Base-by-base conservation (phyloP, 2,888 invertebrate species). In the Drosophila cracens region DNA sequence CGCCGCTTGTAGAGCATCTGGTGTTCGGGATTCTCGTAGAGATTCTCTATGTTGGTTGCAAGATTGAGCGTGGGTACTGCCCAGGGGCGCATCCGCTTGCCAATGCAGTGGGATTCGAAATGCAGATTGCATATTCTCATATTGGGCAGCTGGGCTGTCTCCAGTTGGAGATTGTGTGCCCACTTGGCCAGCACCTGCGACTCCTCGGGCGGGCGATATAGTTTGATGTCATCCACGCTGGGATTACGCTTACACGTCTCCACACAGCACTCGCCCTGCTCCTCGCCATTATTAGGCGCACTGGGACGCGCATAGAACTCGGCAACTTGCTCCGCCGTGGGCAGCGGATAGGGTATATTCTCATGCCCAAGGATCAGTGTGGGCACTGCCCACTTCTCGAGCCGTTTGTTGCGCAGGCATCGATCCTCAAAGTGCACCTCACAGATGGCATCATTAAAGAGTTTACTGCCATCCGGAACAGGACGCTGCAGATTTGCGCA, bases 401-500 rank as follows among this genome's bases (percentile, higher is more conserved):
- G 71, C 11, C 91, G 86, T 52, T 92, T 92, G 57, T 90, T 92
- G 21, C 92, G 90, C 71, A 92, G 66, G 40, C 91, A 92, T 2
- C 91, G 87, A 27, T 91, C 91, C 63, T 91, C 91, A 27, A 92
- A 92, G 62, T 92, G 91, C 21, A 90, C 82, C 70, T 92, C 91
- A 52, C 91, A 92, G 5, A 92, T 92, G 62, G 91, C 91, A 71
- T 92, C 91, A 56, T 92, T 92, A 21, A 92, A 92, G 2, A 92
- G 88, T 43, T 89, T 91, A 3, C 79, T 88, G 46, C 91, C 91
- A 79, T 92, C 91, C 4, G 91, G 91, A 11, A 92, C 83, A 0
- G 89, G 70, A 1, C 91, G 87, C 29, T 88, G 87, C 18, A 92
- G 63, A 57, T 92, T 92, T 21, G 90, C 90, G 40, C 91, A 91